Evolutionary conservation across 2,888 invertebrate genomes (phyloP).

Genomic region (Polymixis flavicincta): DNA sequence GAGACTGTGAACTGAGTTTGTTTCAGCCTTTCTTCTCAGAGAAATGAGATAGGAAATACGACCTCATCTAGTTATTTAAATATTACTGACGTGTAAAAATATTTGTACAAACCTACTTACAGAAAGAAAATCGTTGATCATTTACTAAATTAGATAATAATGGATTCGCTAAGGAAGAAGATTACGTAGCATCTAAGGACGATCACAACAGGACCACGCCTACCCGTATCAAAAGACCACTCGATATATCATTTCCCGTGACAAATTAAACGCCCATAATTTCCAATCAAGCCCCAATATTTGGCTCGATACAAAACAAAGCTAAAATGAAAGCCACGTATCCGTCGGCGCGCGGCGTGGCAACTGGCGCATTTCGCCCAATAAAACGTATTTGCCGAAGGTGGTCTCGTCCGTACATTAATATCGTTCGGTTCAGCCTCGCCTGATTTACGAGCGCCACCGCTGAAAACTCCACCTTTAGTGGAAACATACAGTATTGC

Average conservation of each 20-base stretch:
- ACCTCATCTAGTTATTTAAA: no score
- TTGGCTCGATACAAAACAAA: constrained; percentile 56
- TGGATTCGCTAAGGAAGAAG: background rate
- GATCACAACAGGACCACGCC: background rate
- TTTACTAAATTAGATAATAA: background rate
- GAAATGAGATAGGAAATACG: no score
- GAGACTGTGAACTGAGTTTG: no score
- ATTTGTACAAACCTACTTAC: no score
- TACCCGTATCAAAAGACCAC: constrained; percentile 1
- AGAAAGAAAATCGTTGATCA: no score
- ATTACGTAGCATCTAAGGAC: constrained; percentile 1
- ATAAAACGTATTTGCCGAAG: constrained; percentile 71
- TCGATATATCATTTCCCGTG: constrained; percentile 17
- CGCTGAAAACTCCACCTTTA: constrained; percentile 72
- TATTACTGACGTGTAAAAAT: no score
- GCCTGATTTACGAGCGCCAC: constrained; percentile 71
- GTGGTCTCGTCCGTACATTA: constrained; percentile 71
- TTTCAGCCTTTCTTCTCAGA: no score
- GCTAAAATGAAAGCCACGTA: constrained; percentile 58
- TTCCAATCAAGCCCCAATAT: constrained; percentile 59
- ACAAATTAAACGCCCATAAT: constrained; percentile 54
- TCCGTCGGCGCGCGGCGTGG: constrained; percentile 49
- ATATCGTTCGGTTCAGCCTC: constrained; percentile 69
- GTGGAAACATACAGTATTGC: constrained; percentile 57
- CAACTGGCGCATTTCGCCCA: constrained; percentile 64